Conservation (phyloP, 2,113 vertebrate genomes). For the Steatornis caripensis region DNA sequence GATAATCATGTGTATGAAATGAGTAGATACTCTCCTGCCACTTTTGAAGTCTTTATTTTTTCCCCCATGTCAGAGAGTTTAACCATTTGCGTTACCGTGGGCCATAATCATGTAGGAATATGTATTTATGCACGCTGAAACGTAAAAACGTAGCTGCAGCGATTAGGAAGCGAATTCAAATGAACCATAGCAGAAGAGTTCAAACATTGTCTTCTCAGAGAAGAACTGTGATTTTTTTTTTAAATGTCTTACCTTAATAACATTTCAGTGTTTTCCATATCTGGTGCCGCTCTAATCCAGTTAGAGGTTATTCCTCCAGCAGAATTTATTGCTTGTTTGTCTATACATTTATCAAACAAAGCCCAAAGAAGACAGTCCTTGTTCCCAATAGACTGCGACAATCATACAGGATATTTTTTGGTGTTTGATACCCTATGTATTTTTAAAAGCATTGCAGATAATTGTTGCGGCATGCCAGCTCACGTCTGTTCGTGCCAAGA, state of each 20-base stretch:
- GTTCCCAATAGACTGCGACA: not conserved
- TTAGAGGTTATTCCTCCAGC: not conserved
- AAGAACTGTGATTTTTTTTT: not conserved
- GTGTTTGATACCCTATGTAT: not conserved
- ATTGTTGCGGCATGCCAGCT: not conserved
- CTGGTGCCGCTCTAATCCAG: not conserved
- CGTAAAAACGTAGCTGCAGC: not conserved
- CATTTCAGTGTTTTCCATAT: not conserved
- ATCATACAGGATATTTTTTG: not conserved
- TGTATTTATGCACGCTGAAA: not conserved
- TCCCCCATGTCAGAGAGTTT: conserved; percentile 17
- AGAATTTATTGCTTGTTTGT: not conserved
- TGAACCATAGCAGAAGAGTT: not conserved
- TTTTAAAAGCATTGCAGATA: conserved; percentile 14
- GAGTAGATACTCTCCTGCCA: conserved; percentile 57
- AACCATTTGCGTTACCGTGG: conserved; percentile 41
- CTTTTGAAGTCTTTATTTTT: conserved; percentile 44
- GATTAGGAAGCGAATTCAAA: not conserved
- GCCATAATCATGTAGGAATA: not conserved
- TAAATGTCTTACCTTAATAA: not conserved
- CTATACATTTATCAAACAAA: not conserved
- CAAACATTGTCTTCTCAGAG: not conserved
- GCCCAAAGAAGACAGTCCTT: not conserved
- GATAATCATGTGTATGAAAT: conserved; percentile 71
- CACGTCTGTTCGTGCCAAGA: not conserved